Conservation (phyloP, 1,140 invertebrate genomes). For the Aphis gossypii region DNA sequence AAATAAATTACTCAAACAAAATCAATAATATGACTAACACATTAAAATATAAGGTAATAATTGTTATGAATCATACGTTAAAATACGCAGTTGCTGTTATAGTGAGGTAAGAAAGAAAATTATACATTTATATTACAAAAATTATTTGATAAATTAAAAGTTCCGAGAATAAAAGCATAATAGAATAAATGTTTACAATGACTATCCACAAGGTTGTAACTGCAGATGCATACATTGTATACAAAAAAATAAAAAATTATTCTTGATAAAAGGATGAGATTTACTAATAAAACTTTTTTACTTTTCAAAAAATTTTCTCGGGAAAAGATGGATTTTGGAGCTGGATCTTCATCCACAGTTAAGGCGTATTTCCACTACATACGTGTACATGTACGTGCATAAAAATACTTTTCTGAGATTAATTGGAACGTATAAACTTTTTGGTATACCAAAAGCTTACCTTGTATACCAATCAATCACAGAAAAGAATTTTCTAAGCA, state of each 20-base stretch:
- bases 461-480: no score
- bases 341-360: no score
- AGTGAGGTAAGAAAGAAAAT: not conserved
- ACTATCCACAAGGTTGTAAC: no score
- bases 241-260: not conserved
- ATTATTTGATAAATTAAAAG: not conserved
- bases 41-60: not conserved
- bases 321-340: no score
- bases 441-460: no score
- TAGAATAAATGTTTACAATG: not conserved
- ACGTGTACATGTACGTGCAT: no score
- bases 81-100: not conserved
- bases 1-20: not conserved
- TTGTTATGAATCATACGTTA: not conserved
- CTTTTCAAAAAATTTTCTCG: not conserved
- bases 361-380: no score
- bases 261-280: not conserved
- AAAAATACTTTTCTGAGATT: no score
- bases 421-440: no score
- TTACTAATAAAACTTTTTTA: not conserved
- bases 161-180: not conserved
- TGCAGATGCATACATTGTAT: not conserved
- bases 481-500: no score
- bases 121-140: no score
- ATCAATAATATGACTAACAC: not conserved